Base-by-base conservation (phyloP, 1,140 invertebrate species). In the Kradibia gibbosae region DNA sequence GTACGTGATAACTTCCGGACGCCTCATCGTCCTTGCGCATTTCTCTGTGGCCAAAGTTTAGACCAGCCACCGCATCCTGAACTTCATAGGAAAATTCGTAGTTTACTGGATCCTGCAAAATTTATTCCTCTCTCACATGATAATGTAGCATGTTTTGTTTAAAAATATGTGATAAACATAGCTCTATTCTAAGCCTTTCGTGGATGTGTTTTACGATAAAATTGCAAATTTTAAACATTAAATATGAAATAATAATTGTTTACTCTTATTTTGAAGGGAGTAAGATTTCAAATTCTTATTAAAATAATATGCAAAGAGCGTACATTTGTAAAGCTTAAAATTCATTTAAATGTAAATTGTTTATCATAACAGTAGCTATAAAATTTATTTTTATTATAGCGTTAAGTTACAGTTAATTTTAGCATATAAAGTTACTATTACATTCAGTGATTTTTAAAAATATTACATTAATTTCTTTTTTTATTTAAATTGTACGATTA, bases 41-140 rank as follows among this genome's bases (percentile, higher is more conserved):
- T 86, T 95, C 94, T 20, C 91, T 91, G 86, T 95, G 94, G 0
- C 93, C 94, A 82, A 94, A 95, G 80, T 94, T 92, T 22, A 93
- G 81, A 28, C 92, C 93, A 2, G 91, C 90, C 0, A 83, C 87
- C 10, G 91, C 91, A 83, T 94, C 94, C 85, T 94, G 92, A 20
- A 95, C 94, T 81, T 94, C 92, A 86, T 94, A 95, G 1, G 92
- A 93, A 87, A 94, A 95, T 82, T 94, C 92, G 85, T 95, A 95
- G 86, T 94, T 94, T 10, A 93, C 93, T 55, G 94, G 93, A 80
- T 94, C 92, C 94, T 94, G 82, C 10, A 25, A 45, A 76, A 60
- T 39, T 75, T 48, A 48, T 72, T 72, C 11, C n/a, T 7, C 5
- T 72, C 15, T 4, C n/a, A n/a, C n/a, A n/a, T n/a, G n/a, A n/a